phyloP scores from a whole-genome alignment of 1,140 invertebrate genomes.

The Drosophila orosa region DNA sequence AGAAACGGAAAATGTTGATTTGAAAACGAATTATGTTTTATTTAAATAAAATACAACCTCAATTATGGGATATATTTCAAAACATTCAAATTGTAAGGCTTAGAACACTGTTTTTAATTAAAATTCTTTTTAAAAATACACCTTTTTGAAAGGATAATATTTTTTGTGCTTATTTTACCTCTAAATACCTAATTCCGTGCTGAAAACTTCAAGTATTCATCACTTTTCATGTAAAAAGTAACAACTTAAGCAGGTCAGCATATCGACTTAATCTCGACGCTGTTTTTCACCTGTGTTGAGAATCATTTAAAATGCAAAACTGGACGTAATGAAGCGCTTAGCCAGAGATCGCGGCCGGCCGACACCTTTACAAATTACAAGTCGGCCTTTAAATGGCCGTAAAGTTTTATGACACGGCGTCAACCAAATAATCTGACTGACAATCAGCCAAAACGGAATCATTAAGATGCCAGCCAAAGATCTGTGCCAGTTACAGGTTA shows the following conservation, averaged over 20 bases:
- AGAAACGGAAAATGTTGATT: too few relatives aligned
- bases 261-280: background rate
- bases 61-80: background rate
- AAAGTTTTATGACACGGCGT: slow-evolving; percentile 38
- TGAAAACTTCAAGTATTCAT: background rate
- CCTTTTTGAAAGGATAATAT: background rate
- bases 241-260: slow-evolving; percentile 3
- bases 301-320: slow-evolving; percentile 50
- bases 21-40: background rate
- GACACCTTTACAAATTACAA: slow-evolving; percentile 53
- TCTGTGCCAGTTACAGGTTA: slow-evolving; percentile 27
- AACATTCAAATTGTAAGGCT: background rate
- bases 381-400: slow-evolving; percentile 48
- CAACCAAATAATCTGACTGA: slow-evolving; percentile 32
- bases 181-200: too few relatives aligned
- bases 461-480: slow-evolving; percentile 46
- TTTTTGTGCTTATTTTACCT: background rate
- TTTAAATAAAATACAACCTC: background rate
- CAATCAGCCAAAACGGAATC: slow-evolving; percentile 45
- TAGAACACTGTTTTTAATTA: background rate
- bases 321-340: slow-evolving; percentile 37
- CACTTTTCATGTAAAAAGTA: background rate
- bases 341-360: slow-evolving; percentile 14
- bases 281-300: background rate
- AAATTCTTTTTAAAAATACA: background rate